phyloP scores from a whole-genome alignment of 2,888 invertebrate genomes.

The Apodemia duryi region DNA sequence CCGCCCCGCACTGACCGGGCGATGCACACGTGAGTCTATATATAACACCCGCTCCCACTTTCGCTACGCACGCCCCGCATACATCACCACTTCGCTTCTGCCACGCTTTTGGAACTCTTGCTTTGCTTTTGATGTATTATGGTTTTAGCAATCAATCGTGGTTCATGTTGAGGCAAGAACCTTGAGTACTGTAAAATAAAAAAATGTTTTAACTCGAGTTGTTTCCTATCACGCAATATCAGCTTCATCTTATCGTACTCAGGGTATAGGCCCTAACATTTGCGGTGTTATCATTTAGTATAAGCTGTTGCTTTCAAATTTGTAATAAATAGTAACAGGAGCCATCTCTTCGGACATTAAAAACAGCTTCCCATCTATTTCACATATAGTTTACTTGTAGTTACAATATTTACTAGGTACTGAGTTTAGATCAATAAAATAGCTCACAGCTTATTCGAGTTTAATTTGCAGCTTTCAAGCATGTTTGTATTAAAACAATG shows the following conservation, averaged over 20 bases:
- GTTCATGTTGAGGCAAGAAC: neutral
- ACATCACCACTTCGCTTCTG: conserved; percentile 30
- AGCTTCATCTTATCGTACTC: neutral
- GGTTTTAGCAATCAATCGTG: no score
- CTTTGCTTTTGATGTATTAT: conserved; percentile 20
- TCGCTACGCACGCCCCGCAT: conserved; percentile 24
- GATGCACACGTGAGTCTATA: conserved; percentile 67
- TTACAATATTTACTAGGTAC: neutral
- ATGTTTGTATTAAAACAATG: neutral
- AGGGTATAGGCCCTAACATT: neutral
- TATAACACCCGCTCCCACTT: conserved; percentile 31
- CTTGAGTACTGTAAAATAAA: neutral
- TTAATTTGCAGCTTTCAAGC: conserved; percentile 8
- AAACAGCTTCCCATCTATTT: neutral
- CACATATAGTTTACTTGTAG: neutral
- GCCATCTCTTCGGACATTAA: neutral
- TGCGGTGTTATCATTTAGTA: neutral
- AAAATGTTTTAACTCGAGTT: no score
- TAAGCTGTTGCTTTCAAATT: neutral
- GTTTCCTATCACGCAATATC: no score
- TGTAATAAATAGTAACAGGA: neutral
- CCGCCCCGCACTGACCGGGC: conserved; percentile 73
- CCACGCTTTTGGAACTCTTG: conserved; percentile 21
- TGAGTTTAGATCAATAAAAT: neutral
- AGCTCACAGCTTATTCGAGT: conserved; percentile 7